These are phyloP conservation scores for Tetraodon nigroviridis DNA, from an alignment of 2,113 vertebrate species.

Conservation along the genomic window DNA sequence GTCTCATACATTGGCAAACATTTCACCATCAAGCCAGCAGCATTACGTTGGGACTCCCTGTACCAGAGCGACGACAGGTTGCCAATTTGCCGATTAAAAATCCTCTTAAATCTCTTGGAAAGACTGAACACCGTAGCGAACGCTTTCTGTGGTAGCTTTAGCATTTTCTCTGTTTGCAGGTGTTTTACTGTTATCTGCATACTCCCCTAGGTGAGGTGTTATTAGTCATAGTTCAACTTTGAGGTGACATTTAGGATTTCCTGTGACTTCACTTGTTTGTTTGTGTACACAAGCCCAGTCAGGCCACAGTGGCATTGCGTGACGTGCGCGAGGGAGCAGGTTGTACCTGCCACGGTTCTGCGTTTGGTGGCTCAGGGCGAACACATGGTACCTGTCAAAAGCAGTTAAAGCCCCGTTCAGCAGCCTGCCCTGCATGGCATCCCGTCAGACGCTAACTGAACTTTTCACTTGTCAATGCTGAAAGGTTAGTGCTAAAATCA, in stretches of 20 bases:
- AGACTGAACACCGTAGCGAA: not conserved
- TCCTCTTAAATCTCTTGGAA: not conserved
- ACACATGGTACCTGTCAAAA: constrained; percentile 86
- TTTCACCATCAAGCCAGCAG: constrained; percentile 34
- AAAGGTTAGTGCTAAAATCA: constrained; percentile 83
- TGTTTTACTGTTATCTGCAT: constrained; percentile 17
- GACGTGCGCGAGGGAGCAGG: constrained; percentile 40
- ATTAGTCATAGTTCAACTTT: constrained; percentile 48
- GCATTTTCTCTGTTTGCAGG: not conserved
- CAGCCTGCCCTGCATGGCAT: constrained; percentile 75
- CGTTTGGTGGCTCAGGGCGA: constrained; percentile 71
- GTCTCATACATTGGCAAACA: constrained; percentile 49
- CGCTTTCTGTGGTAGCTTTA: fast-evolving
- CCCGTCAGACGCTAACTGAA: constrained; percentile 77
- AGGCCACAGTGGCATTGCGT: constrained; percentile 37
- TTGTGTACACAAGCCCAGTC: constrained; percentile 21
- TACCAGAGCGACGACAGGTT: constrained; percentile 5
- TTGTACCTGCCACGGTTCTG: constrained; percentile 60
- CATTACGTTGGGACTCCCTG: constrained; percentile 7
- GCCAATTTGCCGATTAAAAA: not conserved
- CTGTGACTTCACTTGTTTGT: constrained; percentile 43
- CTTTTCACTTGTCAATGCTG: constrained; percentile 85
- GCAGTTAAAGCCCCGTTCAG: constrained; percentile 76
- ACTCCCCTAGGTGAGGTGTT: constrained; percentile 14
- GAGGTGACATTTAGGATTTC: constrained; percentile 35